Percentiles rank a stretch among this genome's conserved stretches.
Conservation (phyloP, 2,113 vertebrate genomes). For the Hemiprocne comata region DNA sequence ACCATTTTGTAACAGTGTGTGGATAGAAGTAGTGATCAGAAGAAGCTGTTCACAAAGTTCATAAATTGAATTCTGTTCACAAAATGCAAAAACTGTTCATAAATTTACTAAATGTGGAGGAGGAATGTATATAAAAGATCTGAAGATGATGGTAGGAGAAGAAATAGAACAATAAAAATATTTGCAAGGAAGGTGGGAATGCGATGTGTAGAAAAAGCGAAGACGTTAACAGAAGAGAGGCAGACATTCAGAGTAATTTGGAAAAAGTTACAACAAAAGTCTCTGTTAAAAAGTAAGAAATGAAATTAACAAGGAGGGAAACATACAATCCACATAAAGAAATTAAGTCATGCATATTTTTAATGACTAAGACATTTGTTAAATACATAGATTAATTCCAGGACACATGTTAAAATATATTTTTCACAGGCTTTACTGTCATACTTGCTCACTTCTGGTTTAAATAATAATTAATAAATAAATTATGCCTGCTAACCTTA, state of each 20-base stretch:
- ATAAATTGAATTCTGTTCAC: too few relatives aligned
- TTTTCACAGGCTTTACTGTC: neutral
- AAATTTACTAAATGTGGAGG: neutral
- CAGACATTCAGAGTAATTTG: neutral
- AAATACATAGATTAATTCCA: neutral
- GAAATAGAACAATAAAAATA: neutral
- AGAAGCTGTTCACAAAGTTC: too few relatives aligned
- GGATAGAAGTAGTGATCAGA: neutral
- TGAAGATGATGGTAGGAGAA: neutral
- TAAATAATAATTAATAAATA: neutral
- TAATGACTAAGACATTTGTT: neutral
- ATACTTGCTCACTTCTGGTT: neutral
- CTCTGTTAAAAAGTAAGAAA: neutral
- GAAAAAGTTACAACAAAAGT: neutral
- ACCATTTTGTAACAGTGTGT: neutral
- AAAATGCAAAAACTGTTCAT: neutral
- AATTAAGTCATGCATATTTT: neutral
- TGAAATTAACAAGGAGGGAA: neutral
- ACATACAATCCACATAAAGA: neutral
- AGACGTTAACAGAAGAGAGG: neutral
- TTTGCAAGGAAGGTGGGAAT: neutral
- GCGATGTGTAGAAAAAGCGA: neutral
- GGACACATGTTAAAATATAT: neutral
- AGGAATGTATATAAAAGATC: neutral
- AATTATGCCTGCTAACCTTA: neutral